phyloP scores from a whole-genome alignment of 2,113 vertebrate species.

The Burhinus bistriatus region DNA sequence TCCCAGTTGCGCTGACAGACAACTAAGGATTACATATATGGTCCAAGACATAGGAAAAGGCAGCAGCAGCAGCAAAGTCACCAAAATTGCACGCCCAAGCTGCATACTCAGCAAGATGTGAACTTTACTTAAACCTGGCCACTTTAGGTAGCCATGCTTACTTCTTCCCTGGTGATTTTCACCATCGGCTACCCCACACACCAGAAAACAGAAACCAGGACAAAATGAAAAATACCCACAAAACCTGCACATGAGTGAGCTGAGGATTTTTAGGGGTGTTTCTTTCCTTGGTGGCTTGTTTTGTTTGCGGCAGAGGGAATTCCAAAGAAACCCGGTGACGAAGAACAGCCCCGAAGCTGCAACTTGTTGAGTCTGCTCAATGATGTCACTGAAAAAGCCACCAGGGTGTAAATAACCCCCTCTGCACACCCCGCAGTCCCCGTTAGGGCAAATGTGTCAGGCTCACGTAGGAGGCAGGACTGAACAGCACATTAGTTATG shows the following conservation, averaged over 20 bases:
- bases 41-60: fast-evolving
- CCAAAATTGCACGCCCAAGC: background rate
- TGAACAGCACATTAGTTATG: background rate
- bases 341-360: slow-evolving; percentile 17
- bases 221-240: background rate
- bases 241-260: background rate
- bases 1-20: background rate
- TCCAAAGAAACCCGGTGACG: background rate
- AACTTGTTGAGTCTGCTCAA: background rate
- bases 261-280: background rate
- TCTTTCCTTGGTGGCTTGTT: background rate
- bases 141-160: background rate
- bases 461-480: slow-evolving; percentile 40
- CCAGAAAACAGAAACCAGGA: background rate
- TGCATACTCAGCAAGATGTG: background rate
- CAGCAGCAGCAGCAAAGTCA: background rate
- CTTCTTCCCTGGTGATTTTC: background rate
- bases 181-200: background rate
- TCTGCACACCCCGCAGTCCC: background rate
- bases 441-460: background rate
- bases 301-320: background rate
- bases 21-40: fast-evolving
- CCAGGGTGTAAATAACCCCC: background rate
- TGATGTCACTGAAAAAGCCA: slow-evolving; percentile 6
- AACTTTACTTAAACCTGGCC: too few relatives aligned